Conservation (phyloP, 2,113 vertebrate genomes). For the Heptranchias perlo region DNA sequence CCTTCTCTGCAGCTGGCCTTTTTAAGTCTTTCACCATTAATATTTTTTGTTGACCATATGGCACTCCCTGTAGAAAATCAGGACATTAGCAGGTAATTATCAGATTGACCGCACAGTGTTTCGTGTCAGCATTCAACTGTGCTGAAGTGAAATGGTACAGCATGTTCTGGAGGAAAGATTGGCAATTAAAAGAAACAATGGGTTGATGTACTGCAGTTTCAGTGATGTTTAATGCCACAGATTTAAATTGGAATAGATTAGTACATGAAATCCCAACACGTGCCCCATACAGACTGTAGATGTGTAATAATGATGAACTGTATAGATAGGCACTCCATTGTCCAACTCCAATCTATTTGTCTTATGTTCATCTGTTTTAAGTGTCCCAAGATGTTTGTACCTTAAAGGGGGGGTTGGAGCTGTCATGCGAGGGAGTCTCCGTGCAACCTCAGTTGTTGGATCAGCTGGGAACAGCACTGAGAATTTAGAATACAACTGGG, state of each 20-base stretch:
- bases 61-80: background rate
- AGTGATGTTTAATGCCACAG: background rate
- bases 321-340: background rate
- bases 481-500: too few species aligned
- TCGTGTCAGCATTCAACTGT: background rate
- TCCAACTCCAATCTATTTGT: background rate
- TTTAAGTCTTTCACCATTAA: background rate
- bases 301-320: background rate
- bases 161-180: background rate
- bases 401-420: background rate
- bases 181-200: background rate
- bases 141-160: background rate
- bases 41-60: background rate
- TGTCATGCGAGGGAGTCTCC: background rate
- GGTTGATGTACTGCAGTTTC: background rate
- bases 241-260: background rate
- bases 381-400: background rate
- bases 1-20: background rate
- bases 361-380: background rate
- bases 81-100: slow-evolving; percentile 5
- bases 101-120: background rate
- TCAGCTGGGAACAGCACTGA: too few species aligned
- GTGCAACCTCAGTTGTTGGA: too few species aligned
- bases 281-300: background rate
- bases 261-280: background rate